Conservation (phyloP, 2,113 vertebrate species). For the Hippocampus abdominalis region DNA sequence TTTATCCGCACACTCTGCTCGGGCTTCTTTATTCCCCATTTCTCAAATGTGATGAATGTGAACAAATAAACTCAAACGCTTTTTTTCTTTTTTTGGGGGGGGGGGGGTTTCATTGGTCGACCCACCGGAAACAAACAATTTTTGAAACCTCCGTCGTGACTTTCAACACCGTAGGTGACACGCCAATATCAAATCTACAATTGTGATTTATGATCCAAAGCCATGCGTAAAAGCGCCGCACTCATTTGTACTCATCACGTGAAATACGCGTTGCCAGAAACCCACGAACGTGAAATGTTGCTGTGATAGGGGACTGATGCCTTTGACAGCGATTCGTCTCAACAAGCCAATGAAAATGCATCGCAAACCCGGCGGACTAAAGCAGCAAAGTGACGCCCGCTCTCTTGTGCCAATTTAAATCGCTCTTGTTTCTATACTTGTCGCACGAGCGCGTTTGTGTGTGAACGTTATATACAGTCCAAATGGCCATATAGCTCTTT, state of each 20-base stretch:
- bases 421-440: slow-evolving; percentile 35
- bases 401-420: slow-evolving; percentile 48
- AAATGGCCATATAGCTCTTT: slow-evolving; percentile 26
- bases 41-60: slow-evolving; percentile 7
- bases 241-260: slow-evolving; percentile 56
- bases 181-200: not conserved
- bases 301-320: slow-evolving; percentile 39
- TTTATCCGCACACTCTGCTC: slow-evolving; percentile 15
- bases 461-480: not conserved
- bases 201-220: slow-evolving; percentile 22
- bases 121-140: not conserved
- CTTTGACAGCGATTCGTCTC: slow-evolving; percentile 32
- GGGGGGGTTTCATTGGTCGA: slow-evolving; percentile 5
- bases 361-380: slow-evolving; percentile 19
- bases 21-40: slow-evolving; percentile 10
- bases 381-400: slow-evolving; percentile 12
- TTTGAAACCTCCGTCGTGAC: not conserved
- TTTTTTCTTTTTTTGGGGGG: too few species aligned
- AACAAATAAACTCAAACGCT: slow-evolving; percentile 1
- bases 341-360: slow-evolving; percentile 36
- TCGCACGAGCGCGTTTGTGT: slow-evolving; percentile 8
- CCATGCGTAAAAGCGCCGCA: slow-evolving; percentile 25
- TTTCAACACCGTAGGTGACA: not conserved
- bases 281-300: too few species aligned
- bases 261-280: slow-evolving; percentile 49